A percentile compares a stretch with the other conserved stretches of the same genome.
Conservation (phyloP, 2,113 vertebrate genomes). For the Gulo gulo region DNA sequence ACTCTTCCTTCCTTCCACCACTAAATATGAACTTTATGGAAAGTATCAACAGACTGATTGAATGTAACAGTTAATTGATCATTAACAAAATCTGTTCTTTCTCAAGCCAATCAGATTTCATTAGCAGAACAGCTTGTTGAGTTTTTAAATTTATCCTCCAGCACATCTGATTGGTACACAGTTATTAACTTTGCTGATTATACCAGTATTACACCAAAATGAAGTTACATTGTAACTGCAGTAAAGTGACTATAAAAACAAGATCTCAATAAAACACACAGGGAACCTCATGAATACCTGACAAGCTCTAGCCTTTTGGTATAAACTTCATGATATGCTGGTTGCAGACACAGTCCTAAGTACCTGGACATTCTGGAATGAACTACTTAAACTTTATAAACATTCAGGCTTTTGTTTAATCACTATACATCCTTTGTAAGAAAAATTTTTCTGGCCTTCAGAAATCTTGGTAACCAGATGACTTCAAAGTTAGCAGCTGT, state of each 20-base stretch:
- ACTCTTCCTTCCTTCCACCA: neutral
- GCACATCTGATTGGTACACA: neutral
- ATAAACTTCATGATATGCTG: neutral
- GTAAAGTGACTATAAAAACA: neutral
- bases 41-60: neutral
- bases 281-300: neutral
- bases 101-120: neutral
- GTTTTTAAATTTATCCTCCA: neutral
- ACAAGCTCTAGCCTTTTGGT: neutral
- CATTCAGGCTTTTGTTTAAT: neutral
- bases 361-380: neutral
- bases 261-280: neutral
- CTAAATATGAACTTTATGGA: neutral
- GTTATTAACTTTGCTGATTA: neutral
- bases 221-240: neutral
- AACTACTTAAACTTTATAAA: neutral
- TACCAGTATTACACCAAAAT: neutral
- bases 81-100: neutral
- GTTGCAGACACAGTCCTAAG: neutral
- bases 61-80: neutral
- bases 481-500: neutral
- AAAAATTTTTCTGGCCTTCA: neutral
- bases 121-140: neutral
- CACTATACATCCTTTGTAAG: neutral
- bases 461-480: neutral